Evolutionary conservation across 2,888 invertebrate species (phyloP), one percentile per base, ranked within the genome.

Genomic region (Patella depressa): DNA sequence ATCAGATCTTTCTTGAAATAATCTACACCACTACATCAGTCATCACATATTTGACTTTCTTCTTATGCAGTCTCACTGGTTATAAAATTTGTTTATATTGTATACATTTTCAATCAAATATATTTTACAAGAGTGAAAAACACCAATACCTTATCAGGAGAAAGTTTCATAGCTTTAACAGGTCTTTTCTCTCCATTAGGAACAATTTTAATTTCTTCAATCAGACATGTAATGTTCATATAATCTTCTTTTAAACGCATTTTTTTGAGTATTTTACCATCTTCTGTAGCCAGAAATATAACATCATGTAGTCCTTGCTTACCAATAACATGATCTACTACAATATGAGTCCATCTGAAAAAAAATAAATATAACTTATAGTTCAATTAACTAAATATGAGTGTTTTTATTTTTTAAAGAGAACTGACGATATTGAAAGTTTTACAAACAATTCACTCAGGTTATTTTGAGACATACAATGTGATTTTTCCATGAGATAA

Each of bases 201-300:
- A 59, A 94, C 86, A 34, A 91, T 83, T 84, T 95, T 95, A 95
- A 97, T 96, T 82, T 95, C 94, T 91, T 98, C 97, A 17, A 98
- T 94, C 72, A 97, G 92, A 88, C 98, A 98, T 0, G 96, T 94
- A 81, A 95, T 94, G 76, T 94, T 94, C 0, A 94, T 93, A 53
- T 93, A 75, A 94, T 94, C 93, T 55, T 93, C 79, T 0, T 96
- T 95, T 80, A 96, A 92, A 14, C 96, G 93, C 0, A 95, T 94
- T 86, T 97, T 93, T 92, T 98, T 98, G 87, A 96, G 94, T 24
- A 98, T 94, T 57, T 94, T 91, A 2, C 96, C 96, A 3, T 94
- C 93, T 45, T 93, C 93, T 1, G 96, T 97, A 1, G 96, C 95
- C 55, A 96, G 95, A 89, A 95, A 98, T 7, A 97, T 92, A 0